A percentile compares a stretch with the other conserved stretches of the same genome.
These are phyloP conservation scores for Actinernus sp. DNA, from an alignment of 92 coral and sea anemone species.

Conservation along the genomic window DNA sequence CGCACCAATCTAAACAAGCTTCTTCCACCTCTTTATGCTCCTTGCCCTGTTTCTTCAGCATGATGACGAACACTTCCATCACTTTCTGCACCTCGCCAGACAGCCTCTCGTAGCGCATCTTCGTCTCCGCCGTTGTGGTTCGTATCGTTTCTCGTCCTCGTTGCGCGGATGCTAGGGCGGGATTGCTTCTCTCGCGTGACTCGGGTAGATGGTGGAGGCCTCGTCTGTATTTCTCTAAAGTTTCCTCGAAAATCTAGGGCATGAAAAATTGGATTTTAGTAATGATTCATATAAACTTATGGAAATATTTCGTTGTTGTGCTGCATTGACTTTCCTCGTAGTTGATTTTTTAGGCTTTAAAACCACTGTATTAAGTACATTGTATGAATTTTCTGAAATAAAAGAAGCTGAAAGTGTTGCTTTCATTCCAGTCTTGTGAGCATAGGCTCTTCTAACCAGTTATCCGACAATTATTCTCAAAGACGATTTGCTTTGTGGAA, in stretches of 20 bases:
- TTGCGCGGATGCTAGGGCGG: conserved; percentile 62
- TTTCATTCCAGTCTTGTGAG: no score
- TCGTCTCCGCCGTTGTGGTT: conserved; percentile 69
- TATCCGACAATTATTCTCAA: no score
- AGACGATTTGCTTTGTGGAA: no score
- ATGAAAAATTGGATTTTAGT: no score
- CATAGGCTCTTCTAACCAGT: no score
- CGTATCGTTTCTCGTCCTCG: conserved; percentile 80
- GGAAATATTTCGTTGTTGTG: not conserved
- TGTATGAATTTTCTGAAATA: no score
- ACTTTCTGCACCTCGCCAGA: conserved; percentile 71
- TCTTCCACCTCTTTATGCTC: conserved; percentile 93
- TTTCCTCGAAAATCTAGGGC: conserved; percentile 69
- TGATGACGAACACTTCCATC: conserved; percentile 72
- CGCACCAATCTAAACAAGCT: conserved; percentile 90
- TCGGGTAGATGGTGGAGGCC: conserved; percentile 89
- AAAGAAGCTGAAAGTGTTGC: no score
- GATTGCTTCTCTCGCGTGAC: conserved; percentile 77
- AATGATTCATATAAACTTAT: not conserved
- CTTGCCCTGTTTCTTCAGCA: conserved; percentile 77
- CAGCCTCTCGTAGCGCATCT: conserved; percentile 79
- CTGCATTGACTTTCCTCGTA: no score
- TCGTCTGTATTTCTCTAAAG: conserved; percentile 70
- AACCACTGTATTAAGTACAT: no score
- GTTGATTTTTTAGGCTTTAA: no score